phyloP scores from a whole-genome alignment of 2,888 invertebrate genomes.

The Leptopterna dolabrata region DNA sequence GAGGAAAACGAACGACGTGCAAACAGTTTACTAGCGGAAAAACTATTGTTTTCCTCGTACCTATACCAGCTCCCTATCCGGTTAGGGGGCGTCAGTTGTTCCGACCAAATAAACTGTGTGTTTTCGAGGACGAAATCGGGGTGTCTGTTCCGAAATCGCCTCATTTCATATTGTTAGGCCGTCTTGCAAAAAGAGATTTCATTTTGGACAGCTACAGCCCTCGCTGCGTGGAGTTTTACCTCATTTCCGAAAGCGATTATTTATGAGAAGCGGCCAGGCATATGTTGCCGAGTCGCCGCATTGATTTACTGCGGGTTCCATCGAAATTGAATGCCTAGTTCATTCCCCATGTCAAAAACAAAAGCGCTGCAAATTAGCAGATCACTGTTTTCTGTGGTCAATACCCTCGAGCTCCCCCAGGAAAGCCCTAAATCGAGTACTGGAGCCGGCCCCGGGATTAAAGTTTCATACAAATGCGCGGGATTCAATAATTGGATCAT shows the following conservation, averaged over 20 bases:
- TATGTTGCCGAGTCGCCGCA: too few species aligned
- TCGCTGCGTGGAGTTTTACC: not conserved
- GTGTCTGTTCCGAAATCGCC: not conserved
- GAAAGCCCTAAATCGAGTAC: too few species aligned
- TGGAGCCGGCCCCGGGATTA: too few species aligned
- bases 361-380: too few species aligned
- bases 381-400: too few species aligned
- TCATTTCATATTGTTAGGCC: not conserved
- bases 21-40: not conserved
- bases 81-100: not conserved
- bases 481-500: too few species aligned
- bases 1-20: not conserved
- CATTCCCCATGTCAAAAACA: too few species aligned
- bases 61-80: not conserved
- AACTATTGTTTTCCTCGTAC: not conserved
- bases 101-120: not conserved
- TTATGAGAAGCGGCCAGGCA: too few species aligned
- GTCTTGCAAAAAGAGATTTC: not conserved
- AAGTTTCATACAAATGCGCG: too few species aligned
- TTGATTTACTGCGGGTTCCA: too few species aligned
- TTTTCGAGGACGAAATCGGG: not conserved
- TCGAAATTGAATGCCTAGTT: too few species aligned
- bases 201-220: not conserved
- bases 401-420: too few species aligned
- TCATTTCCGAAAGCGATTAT: not conserved